A percentile compares a stretch with the other conserved stretches of the same genome.
phyloP scores from a whole-genome alignment of 2,797 vertebrate species.

The Bovichtus variegatus region DNA sequence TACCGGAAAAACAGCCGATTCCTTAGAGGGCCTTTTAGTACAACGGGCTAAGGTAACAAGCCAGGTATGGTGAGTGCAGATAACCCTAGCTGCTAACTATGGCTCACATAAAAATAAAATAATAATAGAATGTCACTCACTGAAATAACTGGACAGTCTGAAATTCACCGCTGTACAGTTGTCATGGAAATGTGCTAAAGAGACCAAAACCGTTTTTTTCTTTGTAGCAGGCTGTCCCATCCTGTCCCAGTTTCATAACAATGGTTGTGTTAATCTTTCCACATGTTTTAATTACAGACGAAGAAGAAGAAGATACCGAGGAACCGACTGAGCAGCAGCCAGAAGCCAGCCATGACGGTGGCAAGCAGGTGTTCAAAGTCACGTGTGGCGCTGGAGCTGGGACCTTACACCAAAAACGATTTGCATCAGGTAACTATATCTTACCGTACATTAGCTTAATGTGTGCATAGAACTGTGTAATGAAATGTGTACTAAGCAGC shows the following conservation, averaged over 20 bases:
- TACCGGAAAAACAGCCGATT: too few relatives aligned
- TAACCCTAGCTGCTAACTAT: too few relatives aligned
- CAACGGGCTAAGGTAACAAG: too few relatives aligned
- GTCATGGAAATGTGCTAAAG: too few relatives aligned
- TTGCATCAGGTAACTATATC: constrained; percentile 71
- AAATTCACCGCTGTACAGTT: too few relatives aligned
- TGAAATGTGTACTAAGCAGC: background rate
- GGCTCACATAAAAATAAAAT: too few relatives aligned
- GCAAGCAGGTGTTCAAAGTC: constrained; percentile 52
- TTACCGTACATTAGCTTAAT: background rate
- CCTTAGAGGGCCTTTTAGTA: too few relatives aligned
- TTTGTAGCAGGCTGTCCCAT: too few relatives aligned
- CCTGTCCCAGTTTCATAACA: background rate
- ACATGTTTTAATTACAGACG: constrained; percentile 19
- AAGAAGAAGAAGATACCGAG: constrained; percentile 26
- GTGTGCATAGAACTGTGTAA: background rate
- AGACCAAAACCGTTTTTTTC: too few relatives aligned
- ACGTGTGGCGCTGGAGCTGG: constrained; percentile 59
- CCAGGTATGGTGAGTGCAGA: too few relatives aligned
- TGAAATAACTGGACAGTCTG: too few relatives aligned
- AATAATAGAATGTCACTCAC: too few relatives aligned
- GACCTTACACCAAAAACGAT: constrained; percentile 66
- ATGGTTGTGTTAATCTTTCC: background rate
- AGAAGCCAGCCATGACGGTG: background rate
- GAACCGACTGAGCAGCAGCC: constrained; percentile 3